phyloP scores from a whole-genome alignment of 2,888 invertebrate species.

The Conus canariensis region DNA sequence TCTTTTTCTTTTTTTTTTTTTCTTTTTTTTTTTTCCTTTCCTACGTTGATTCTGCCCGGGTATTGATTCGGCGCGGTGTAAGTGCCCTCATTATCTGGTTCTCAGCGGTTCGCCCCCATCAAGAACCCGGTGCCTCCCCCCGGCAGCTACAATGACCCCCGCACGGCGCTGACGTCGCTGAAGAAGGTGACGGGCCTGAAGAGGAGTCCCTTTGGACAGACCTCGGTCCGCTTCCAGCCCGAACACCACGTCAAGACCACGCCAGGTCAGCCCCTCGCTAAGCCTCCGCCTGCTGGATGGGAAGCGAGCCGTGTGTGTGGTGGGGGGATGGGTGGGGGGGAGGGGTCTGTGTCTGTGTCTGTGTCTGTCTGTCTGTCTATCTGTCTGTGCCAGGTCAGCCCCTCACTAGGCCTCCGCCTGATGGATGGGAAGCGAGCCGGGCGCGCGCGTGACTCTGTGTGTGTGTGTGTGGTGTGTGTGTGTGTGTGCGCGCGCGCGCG shows the following conservation, averaged over 20 bases:
- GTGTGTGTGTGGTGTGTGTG: not conserved
- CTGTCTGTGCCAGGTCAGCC: too few relatives aligned
- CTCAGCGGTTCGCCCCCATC: conserved; percentile 70
- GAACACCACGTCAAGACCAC: conserved; percentile 60
- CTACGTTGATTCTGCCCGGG: too few relatives aligned
- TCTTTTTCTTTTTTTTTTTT: too few relatives aligned
- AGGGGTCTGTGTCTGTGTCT: too few relatives aligned
- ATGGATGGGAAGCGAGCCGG: too few relatives aligned
- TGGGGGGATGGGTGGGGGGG: too few relatives aligned
- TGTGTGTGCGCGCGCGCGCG: too few relatives aligned
- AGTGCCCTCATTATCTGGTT: not conserved
- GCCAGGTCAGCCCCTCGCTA: conserved; percentile 67
- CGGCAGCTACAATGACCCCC: conserved; percentile 77
- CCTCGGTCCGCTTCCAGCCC: conserved; percentile 73
- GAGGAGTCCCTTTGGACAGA: conserved; percentile 77
- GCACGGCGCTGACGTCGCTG: conserved; percentile 73
- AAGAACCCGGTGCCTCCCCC: conserved; percentile 74
- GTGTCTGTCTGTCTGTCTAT: not conserved
- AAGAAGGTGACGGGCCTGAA: conserved; percentile 76
- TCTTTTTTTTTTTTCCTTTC: too few relatives aligned
- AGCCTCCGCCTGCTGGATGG: not conserved
- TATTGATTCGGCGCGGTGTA: too few relatives aligned
- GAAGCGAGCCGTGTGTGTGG: not conserved
- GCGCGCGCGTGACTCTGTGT: too few relatives aligned
- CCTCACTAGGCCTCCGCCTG: too few relatives aligned